Percentiles rank a stretch among this genome's conserved stretches.
Conservation (phyloP, 2,113 vertebrate species). For the Atractosteus spatula region DNA sequence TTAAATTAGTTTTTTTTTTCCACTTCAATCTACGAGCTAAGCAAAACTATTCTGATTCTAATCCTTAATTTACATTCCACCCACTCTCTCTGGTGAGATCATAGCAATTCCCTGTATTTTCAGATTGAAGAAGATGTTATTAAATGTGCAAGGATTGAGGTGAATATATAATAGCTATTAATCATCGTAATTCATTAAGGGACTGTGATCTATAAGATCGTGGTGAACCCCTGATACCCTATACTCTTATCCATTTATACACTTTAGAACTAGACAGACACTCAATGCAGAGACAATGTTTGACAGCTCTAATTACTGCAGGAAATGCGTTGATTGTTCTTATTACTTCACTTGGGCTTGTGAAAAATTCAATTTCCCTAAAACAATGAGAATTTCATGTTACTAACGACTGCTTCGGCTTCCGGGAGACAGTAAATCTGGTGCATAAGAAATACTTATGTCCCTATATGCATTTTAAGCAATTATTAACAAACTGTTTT, state of each 20-base stretch:
- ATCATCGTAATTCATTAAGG: not conserved
- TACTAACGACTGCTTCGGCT: too few species aligned
- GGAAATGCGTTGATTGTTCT: not conserved
- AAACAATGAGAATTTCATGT: too few species aligned
- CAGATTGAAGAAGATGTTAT: not conserved
- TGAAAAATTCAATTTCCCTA: too few species aligned
- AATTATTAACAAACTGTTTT: too few species aligned
- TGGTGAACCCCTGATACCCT: not conserved
- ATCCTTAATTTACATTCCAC: conserved; percentile 54
- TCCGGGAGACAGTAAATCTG: too few species aligned
- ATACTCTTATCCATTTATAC: not conserved
- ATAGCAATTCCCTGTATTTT: not conserved
- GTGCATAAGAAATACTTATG: too few species aligned
- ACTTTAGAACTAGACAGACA: not conserved
- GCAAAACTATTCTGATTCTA: conserved; percentile 39
- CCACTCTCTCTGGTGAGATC: not conserved
- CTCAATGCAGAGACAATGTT: not conserved
- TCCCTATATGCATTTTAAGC: too few species aligned
- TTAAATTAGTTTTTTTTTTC: conserved; percentile 57
- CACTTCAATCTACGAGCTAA: conserved; percentile 53
- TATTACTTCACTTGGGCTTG: not conserved
- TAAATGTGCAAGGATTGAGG: not conserved
- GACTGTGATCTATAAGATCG: not conserved
- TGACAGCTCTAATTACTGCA: not conserved
- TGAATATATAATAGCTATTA: not conserved